These are phyloP conservation scores for Tapirus indicus DNA, from an alignment of 2,797 vertebrate genomes.

Conservation along the genomic window DNA sequence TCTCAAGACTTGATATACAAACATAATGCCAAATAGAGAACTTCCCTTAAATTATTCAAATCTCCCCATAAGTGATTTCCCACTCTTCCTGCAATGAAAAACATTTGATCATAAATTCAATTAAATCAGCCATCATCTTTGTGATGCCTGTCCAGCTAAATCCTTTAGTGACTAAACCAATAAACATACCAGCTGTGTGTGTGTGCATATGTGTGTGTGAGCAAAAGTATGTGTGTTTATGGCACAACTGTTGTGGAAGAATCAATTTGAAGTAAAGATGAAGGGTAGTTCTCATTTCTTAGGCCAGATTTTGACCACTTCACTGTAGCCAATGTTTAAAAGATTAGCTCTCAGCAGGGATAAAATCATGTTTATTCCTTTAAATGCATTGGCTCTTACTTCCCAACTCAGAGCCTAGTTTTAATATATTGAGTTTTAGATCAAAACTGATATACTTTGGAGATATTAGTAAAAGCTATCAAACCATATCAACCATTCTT, in stretches of 20 bases:
- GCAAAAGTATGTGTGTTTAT: not conserved
- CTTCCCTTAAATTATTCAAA: constrained; percentile 90
- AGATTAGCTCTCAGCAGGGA: constrained; percentile 26
- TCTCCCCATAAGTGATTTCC: constrained; percentile 88
- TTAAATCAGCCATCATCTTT: constrained; percentile 88
- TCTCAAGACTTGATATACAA: constrained; percentile 83
- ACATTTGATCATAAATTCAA: constrained; percentile 91
- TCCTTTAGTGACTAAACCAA: constrained; percentile 88
- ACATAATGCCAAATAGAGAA: constrained; percentile 82
- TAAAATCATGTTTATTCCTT: constrained; percentile 29
- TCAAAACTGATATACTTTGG: not conserved
- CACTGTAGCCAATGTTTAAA: constrained; percentile 43
- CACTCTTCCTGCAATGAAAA: constrained; percentile 83
- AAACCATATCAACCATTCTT: not conserved
- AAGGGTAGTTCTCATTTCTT: constrained; percentile 74
- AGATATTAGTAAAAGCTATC: constrained; percentile 51
- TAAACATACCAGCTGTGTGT: constrained; percentile 85
- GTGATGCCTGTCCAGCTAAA: constrained; percentile 91
- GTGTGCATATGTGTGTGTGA: not conserved
- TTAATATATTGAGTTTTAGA: constrained; percentile 39
- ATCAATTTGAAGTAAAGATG: constrained; percentile 74
- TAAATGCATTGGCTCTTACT: constrained; percentile 47
- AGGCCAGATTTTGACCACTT: constrained; percentile 63
- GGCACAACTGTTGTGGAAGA: constrained; percentile 52
- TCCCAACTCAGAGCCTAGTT: constrained; percentile 31